Conservation (phyloP, 1,140 invertebrate species). For the Drosophila nigrodunni region DNA sequence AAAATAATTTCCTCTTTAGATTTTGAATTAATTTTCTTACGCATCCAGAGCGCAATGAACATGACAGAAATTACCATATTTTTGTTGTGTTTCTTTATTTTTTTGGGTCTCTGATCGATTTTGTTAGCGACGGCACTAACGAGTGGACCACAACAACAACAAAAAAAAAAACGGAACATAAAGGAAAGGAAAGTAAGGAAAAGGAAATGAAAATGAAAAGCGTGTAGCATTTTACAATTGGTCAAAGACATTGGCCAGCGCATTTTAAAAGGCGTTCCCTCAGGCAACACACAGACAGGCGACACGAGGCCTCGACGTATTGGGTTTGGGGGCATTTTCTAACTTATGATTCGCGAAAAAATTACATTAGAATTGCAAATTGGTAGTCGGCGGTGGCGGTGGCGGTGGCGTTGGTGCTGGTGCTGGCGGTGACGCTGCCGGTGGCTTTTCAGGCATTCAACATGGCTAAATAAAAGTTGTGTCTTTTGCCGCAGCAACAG, state of each 20-base stretch:
- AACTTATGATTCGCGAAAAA: constrained; percentile 83
- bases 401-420: not conserved
- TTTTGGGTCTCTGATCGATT: constrained; percentile 64
- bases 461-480: constrained; percentile 79
- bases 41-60: constrained; percentile 68
- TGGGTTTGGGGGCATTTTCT: constrained; percentile 38
- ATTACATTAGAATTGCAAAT: constrained; percentile 83
- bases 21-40: constrained; percentile 73
- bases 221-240: constrained; percentile 62
- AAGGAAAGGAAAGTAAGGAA: not conserved
- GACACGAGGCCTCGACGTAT: constrained; percentile 34
- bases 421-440: not conserved
- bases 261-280: constrained; percentile 57
- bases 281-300: constrained; percentile 20
- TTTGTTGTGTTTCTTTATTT: constrained; percentile 45
- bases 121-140: constrained; percentile 52
- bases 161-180: not conserved
- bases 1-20: constrained; percentile 11
- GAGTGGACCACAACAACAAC: constrained; percentile 22
- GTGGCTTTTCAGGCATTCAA: constrained; percentile 62
- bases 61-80: constrained; percentile 76
- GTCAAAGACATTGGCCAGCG: constrained; percentile 50
- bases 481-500: constrained; percentile 47
- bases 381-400: constrained; percentile 50
- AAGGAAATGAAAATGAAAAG: constrained; percentile 10